Conservation (phyloP, 2,113 vertebrate species). For the Pseudonaja textilis region DNA sequence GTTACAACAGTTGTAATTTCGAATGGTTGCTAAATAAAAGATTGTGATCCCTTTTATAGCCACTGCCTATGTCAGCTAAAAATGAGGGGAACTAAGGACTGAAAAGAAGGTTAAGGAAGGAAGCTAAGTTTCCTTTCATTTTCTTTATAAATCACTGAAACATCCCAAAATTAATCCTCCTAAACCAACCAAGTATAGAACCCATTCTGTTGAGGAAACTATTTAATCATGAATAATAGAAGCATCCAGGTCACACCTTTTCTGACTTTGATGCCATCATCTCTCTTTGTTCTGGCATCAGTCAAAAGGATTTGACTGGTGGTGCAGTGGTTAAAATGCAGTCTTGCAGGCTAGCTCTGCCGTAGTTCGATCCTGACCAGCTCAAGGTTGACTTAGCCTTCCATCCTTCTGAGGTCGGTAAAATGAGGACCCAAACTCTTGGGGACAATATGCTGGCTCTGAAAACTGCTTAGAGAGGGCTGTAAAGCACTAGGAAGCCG, state of each 20-base stretch:
- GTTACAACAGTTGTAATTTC: background rate
- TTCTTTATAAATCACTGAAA: background rate
- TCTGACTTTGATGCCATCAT: background rate
- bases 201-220: background rate
- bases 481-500: too few species aligned
- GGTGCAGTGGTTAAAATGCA: too few species aligned
- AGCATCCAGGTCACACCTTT: background rate
- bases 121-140: background rate
- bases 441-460: too few species aligned
- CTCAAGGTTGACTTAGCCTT: too few species aligned
- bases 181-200: background rate
- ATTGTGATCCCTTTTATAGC: background rate
- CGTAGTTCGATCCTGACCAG: too few species aligned
- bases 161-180: background rate
- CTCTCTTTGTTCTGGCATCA: background rate
- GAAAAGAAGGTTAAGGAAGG: background rate
- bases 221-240: background rate
- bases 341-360: too few species aligned
- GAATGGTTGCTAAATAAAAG: background rate
- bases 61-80: background rate
- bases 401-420: too few species aligned
- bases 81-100: background rate
- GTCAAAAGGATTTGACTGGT: background rate
- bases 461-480: too few species aligned
- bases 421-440: too few species aligned